phyloP scores from a whole-genome alignment of 2,797 vertebrate species.

The Mycteria americana region DNA sequence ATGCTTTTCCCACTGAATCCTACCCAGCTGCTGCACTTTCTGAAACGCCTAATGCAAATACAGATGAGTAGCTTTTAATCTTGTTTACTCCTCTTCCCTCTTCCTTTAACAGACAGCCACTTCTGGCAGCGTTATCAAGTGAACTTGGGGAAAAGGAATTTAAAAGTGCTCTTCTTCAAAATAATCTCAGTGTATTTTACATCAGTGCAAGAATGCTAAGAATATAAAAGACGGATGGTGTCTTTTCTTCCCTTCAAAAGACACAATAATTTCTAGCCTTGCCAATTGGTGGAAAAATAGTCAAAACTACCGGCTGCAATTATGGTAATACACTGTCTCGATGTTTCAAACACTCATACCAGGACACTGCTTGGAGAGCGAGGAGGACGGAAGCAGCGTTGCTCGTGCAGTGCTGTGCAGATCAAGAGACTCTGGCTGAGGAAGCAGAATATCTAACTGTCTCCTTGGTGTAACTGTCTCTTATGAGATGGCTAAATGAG shows the following conservation, averaged over 20 bases:
- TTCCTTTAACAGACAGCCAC: background rate
- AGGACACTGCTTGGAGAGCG: background rate
- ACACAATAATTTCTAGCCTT: background rate
- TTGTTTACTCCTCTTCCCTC: constrained; percentile 14
- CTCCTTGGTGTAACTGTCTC: background rate
- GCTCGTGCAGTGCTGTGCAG: background rate
- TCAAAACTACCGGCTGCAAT: constrained; percentile 1
- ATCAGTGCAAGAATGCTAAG: background rate
- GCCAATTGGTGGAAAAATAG: background rate
- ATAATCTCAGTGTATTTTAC: constrained; percentile 38
- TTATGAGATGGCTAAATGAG: background rate
- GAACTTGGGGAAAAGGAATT: constrained; percentile 8
- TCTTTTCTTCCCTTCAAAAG: constrained; percentile 34
- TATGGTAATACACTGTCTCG: background rate
- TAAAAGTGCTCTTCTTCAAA: constrained; percentile 30
- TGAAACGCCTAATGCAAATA: constrained; percentile 4
- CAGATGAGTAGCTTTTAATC: constrained; percentile 19
- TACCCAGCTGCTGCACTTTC: background rate
- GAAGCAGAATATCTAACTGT: background rate
- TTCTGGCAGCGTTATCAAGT: constrained; percentile 8
- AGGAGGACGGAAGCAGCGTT: background rate
- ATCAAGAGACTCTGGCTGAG: background rate
- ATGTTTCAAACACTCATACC: background rate
- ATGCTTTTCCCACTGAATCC: background rate
- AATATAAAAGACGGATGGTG: background rate